Evolutionary conservation across 2,113 vertebrate genomes (phyloP).

Genomic region (Procapra przewalskii): DNA sequence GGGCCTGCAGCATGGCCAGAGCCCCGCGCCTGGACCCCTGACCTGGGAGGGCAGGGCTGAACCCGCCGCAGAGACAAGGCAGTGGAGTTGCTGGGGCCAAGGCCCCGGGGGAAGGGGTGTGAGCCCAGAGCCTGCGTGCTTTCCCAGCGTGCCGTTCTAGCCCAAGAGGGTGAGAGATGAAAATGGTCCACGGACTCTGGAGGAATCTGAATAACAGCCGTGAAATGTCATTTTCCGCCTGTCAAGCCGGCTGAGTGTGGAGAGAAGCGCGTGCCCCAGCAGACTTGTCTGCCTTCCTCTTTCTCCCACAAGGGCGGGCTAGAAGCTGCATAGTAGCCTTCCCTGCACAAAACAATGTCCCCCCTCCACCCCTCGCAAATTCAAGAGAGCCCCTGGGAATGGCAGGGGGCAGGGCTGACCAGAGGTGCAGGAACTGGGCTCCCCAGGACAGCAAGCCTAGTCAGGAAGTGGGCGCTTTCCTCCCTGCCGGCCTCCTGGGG

Average conservation of each 20-base stretch:
- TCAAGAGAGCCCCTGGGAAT: background rate
- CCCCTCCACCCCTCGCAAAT: accelerated
- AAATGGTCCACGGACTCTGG: accelerated
- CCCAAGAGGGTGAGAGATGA: background rate
- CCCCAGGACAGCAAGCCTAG: accelerated
- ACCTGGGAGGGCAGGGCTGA: background rate
- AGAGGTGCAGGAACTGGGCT: accelerated
- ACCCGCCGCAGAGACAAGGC: background rate
- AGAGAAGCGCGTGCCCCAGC: accelerated
- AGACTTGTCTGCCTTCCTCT: background rate
- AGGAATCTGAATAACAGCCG: background rate
- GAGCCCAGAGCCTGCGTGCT: background rate
- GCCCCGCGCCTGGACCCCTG: accelerated
- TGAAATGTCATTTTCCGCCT: accelerated
- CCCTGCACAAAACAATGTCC: background rate
- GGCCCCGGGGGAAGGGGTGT: background rate
- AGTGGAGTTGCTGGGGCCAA: background rate
- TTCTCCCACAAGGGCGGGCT: accelerated
- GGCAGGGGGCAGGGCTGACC: background rate
- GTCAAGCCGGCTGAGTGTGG: accelerated
- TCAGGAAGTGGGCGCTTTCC: accelerated
- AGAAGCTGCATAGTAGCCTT: background rate
- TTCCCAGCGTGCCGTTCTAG: accelerated
- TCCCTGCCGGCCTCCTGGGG: no score
- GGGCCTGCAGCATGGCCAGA: background rate